Evolutionary conservation across 2,888 invertebrate species (phyloP).

Genomic region (Calephelis perditalis): DNA sequence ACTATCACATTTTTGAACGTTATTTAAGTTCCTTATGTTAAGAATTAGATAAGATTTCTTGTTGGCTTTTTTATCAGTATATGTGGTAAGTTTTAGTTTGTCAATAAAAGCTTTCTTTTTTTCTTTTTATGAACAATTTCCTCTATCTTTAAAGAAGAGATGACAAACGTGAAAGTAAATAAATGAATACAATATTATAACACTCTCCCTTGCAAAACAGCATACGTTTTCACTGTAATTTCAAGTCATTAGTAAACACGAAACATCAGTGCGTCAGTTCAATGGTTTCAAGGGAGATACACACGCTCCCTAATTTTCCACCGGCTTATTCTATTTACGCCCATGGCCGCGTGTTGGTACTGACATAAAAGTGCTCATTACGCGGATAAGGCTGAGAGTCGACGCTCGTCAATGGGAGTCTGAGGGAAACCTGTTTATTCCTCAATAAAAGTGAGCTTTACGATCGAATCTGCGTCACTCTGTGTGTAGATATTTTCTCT

Average conservation of each 20-base stretch:
- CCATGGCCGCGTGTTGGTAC: conserved; percentile 23
- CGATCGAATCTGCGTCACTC: conserved; percentile 32
- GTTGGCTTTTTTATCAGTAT: too few relatives aligned
- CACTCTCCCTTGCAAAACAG: neutral
- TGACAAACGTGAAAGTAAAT: too few relatives aligned
- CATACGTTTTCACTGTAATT: conserved; percentile 6
- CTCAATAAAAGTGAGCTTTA: conserved; percentile 55
- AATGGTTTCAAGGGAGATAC: conserved; percentile 7
- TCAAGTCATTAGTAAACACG: conserved; percentile 9
- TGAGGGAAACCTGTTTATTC: conserved; percentile 46
- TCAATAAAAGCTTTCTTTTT: too few relatives aligned
- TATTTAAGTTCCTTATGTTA: too few relatives aligned
- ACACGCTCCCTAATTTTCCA: conserved; percentile 7
- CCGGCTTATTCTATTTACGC: conserved; percentile 16
- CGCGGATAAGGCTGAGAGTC: conserved; percentile 34
- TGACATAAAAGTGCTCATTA: conserved; percentile 44
- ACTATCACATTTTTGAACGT: too few relatives aligned
- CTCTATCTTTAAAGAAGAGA: too few relatives aligned
- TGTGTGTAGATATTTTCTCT: conserved; percentile 7
- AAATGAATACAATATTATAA: too few relatives aligned
- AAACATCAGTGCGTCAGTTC: conserved; percentile 8
- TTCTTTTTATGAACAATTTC: too few relatives aligned
- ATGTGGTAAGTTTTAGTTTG: too few relatives aligned
- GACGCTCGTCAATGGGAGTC: conserved; percentile 48
- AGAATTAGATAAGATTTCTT: too few relatives aligned